Evolutionary conservation across 1,140 invertebrate genomes (phyloP), one percentile per base, ranked within the genome.

Genomic region (Protaetia brevitarsis): DNA sequence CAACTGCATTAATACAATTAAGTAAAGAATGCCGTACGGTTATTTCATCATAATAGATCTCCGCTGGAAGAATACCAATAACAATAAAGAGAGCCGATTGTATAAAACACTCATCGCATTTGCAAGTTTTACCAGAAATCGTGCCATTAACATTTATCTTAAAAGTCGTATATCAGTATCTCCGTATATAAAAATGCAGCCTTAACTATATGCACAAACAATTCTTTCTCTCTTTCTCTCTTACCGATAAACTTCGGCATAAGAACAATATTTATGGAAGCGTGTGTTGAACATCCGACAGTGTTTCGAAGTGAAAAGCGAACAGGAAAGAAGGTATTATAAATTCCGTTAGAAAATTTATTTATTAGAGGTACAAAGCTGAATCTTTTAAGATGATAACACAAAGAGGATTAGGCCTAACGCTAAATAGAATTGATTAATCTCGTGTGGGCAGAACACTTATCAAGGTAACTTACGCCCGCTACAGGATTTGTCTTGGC

Each of bases 261-360:
- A 51, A 51, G 19, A 51, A 21, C 16, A 3, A 19, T 51, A 51
- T 21, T 51, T 51, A 51, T 51, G 21, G 26, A 51, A 19, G 41
- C 41, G 26, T 51, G 16, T 19, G 41, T 8, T 51, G 41, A 51
- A 10, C 16, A 23, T 51, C 41, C 11, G 26, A 51, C 41, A 51
- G 41, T 51, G 26, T 51, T 23, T 21, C 11, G 26, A 8, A 51
- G 10, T 21, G 41, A 19, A 51, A 51, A 51, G 13, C 6, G 13
- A 19, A 51, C 41, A 51, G 19, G 41, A 51, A 23, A 51, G 41
- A 51, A 23, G 41, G 26, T 51, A 51, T 51, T 51, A 51, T 21
- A 51, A n/a, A 51, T 51, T 51, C 41, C 41, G 41, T 51, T 51
- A 51, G 41, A 23, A 51, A 51, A 51, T 51, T 51, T 51, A 51